phyloP scores from a whole-genome alignment of 2,888 invertebrate species.

The Eristalis pertinax region DNA sequence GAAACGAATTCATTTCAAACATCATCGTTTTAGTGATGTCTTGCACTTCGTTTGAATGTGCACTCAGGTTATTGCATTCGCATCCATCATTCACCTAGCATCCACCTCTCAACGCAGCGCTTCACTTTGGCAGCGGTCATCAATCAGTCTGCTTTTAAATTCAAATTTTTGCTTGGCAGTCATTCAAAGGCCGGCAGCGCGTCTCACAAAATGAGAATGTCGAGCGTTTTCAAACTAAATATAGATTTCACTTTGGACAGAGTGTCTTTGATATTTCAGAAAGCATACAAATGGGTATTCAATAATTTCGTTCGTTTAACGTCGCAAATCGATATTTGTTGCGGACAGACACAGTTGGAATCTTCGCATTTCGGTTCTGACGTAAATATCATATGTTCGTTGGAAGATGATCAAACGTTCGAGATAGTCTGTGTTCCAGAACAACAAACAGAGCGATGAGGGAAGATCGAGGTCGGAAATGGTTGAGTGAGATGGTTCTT shows the following conservation, averaged over 20 bases:
- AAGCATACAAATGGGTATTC: background rate
- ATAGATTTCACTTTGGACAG: slow-evolving; percentile 1
- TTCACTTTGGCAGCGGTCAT: slow-evolving; percentile 56
- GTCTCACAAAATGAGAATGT: background rate
- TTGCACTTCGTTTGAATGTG: background rate
- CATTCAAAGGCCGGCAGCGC: slow-evolving; percentile 17
- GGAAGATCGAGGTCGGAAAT: background rate
- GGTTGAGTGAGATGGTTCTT: background rate
- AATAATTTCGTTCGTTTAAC: background rate
- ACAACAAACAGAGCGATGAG: background rate
- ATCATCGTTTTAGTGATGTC: background rate
- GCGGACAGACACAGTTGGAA: background rate
- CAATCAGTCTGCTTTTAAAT: slow-evolving; percentile 49
- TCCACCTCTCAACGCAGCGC: slow-evolving; percentile 47
- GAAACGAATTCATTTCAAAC: background rate
- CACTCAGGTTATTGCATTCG: slow-evolving; percentile 24
- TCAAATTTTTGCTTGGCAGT: slow-evolving; percentile 38
- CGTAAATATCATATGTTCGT: background rate
- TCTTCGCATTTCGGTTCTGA: background rate
- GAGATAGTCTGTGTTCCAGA: background rate
- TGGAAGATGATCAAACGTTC: background rate
- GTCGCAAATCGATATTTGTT: background rate
- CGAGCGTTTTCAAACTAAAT: slow-evolving; percentile 22
- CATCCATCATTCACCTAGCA: slow-evolving; percentile 38
- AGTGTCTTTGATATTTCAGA: background rate